A percentile compares a stretch with the other conserved stretches of the same genome.
phyloP scores from a whole-genome alignment of 2,888 invertebrate species.

The Lamellibrachia satsuma region DNA sequence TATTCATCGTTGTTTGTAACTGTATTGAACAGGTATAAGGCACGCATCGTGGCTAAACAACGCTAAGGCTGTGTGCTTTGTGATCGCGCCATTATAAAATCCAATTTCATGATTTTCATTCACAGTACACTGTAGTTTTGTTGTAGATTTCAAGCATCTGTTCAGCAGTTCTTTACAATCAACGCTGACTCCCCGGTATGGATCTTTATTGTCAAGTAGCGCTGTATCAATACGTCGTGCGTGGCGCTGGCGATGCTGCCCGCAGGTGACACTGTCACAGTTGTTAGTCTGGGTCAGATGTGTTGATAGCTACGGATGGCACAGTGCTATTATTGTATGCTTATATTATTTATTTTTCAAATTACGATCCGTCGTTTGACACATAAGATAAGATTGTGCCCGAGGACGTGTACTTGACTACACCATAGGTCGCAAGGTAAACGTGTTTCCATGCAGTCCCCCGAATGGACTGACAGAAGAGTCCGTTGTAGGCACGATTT shows the following conservation, averaged over 20 bases:
- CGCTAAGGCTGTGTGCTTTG: too few species aligned
- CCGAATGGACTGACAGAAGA: neutral
- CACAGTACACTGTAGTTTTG: neutral
- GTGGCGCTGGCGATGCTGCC: neutral
- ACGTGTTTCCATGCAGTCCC: neutral
- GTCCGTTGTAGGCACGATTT: neutral
- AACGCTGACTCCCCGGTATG: neutral
- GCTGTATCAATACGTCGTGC: neutral
- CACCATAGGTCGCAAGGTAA: neutral
- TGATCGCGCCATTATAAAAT: too few species aligned
- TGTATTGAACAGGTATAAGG: too few species aligned
- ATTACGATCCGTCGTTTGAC: neutral
- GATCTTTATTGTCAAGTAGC: neutral
- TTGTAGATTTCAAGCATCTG: neutral
- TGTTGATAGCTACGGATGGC: conserved; percentile 4
- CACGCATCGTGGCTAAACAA: too few species aligned
- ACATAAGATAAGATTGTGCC: neutral
- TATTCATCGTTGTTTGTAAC: too few species aligned
- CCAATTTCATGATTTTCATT: too few species aligned
- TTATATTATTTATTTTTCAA: neutral
- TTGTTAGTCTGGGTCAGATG: neutral
- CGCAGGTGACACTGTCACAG: neutral
- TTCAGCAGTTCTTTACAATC: neutral
- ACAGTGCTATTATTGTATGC: neutral
- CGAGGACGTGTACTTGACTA: neutral